Evolutionary conservation across 2,113 vertebrate species (phyloP).

Genomic region (Eretmochelys imbricata): DNA sequence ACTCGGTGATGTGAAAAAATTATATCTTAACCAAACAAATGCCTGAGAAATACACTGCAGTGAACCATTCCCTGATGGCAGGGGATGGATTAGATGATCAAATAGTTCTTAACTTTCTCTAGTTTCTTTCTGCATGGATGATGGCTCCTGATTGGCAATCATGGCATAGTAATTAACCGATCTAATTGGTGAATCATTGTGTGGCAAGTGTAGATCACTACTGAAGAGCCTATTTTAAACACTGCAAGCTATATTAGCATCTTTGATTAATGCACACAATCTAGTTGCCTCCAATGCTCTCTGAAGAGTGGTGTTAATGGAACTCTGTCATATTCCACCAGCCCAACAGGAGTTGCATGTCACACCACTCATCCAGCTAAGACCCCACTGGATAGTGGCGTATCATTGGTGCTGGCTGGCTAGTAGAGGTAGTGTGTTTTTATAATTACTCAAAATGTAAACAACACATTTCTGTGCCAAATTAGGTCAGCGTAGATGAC

Average conservation of each 20-base stretch:
- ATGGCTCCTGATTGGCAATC: not conserved
- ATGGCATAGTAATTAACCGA: not conserved
- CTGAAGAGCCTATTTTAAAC: not conserved
- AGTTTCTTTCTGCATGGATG: not conserved
- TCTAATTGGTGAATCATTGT: not conserved
- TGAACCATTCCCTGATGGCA: not conserved
- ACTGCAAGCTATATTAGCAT: not conserved
- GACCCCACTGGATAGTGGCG: rapidly evolving
- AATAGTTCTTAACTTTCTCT: not conserved
- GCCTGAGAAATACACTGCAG: not conserved
- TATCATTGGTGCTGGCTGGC: not conserved
- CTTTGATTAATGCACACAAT: not conserved
- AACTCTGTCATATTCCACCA: not conserved
- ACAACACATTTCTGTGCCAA: not conserved
- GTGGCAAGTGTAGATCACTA: not conserved
- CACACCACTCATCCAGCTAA: too few species aligned
- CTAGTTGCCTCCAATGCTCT: not conserved
- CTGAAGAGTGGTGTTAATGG: not conserved
- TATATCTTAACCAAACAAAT: not conserved
- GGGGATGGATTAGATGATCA: not conserved
- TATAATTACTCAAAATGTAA: not conserved
- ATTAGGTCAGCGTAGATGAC: not conserved
- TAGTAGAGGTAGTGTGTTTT: not conserved
- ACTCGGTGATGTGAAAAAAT: not conserved
- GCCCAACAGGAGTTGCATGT: not conserved